Evolutionary conservation across 2,797 vertebrate species (phyloP).

Genomic region (Poliocrania exsul): DNA sequence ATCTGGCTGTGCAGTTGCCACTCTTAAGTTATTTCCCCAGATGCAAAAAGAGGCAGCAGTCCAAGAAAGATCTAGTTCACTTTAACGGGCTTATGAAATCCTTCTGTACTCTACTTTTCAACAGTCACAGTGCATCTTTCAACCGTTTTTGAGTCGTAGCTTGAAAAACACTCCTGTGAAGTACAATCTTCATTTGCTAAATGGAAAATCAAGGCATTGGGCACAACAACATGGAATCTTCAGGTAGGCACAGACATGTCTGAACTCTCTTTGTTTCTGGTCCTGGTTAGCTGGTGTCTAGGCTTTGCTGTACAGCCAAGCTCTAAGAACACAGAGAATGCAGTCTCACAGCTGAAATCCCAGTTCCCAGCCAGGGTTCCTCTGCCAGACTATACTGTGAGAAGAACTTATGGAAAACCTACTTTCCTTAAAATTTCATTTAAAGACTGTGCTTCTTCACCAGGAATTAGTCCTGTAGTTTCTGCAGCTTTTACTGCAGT

Average conservation of each 20-base stretch:
- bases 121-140: neutral
- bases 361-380: neutral
- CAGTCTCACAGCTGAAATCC: neutral
- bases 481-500: neutral
- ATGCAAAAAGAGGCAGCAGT: slow-evolving; percentile 40
- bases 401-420: neutral
- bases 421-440: neutral
- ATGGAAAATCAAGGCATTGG: neutral
- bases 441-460: neutral
- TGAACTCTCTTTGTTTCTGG: neutral
- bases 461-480: neutral
- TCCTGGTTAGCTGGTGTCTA: neutral
- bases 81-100: neutral
- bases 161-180: neutral
- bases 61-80: slow-evolving; percentile 36
- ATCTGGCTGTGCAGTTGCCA: slow-evolving; percentile 50
- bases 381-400: neutral
- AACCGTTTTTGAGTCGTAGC: neutral
- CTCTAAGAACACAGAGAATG: neutral
- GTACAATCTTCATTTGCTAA: neutral
- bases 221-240: neutral
- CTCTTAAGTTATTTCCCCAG: slow-evolving; percentile 42
- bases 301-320: neutral
- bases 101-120: neutral
- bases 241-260: neutral